Evolutionary conservation across 2,113 vertebrate species (phyloP).

Genomic region (Forbesichthys papilliferus): DNA sequence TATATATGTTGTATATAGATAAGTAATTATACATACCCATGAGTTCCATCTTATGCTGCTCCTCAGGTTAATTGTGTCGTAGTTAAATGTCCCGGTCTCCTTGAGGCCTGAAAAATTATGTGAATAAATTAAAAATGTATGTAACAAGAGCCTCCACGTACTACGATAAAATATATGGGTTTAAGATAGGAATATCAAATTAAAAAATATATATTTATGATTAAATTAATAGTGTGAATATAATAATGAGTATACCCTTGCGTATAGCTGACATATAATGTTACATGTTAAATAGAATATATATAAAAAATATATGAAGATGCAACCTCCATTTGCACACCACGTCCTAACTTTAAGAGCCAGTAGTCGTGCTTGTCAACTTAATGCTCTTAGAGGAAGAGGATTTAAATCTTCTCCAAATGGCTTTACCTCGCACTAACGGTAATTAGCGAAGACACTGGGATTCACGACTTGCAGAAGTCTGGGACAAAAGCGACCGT

Average conservation of each 20-base stretch:
- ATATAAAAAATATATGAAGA: neutral
- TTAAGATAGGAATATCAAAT: too few relatives aligned
- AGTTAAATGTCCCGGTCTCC: slow-evolving; percentile 27
- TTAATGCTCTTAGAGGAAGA: slow-evolving; percentile 75
- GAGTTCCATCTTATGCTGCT: slow-evolving; percentile 53
- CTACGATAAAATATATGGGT: too few relatives aligned
- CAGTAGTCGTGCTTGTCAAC: slow-evolving; percentile 7
- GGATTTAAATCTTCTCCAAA: slow-evolving; percentile 75
- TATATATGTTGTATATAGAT: neutral
- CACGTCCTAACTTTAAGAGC: slow-evolving; percentile 44
- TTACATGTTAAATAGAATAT: too few relatives aligned
- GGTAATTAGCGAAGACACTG: slow-evolving; percentile 74
- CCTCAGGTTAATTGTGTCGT: slow-evolving; percentile 9
- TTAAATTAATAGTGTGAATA: too few relatives aligned
- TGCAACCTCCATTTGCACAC: slow-evolving; percentile 50
- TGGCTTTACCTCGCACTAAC: slow-evolving; percentile 71
- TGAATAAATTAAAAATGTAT: slow-evolving; percentile 1
- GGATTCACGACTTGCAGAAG: slow-evolving; percentile 46
- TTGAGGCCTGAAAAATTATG: slow-evolving; percentile 34
- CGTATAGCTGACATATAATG: too few relatives aligned
- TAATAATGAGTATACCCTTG: too few relatives aligned
- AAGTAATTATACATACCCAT: slow-evolving; percentile 53
- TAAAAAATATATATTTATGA: too few relatives aligned
- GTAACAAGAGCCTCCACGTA: neutral
- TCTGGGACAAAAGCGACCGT: neutral